Base-by-base conservation (phyloP, 2,888 invertebrate genomes). In the Podotricha telesiphe region DNA sequence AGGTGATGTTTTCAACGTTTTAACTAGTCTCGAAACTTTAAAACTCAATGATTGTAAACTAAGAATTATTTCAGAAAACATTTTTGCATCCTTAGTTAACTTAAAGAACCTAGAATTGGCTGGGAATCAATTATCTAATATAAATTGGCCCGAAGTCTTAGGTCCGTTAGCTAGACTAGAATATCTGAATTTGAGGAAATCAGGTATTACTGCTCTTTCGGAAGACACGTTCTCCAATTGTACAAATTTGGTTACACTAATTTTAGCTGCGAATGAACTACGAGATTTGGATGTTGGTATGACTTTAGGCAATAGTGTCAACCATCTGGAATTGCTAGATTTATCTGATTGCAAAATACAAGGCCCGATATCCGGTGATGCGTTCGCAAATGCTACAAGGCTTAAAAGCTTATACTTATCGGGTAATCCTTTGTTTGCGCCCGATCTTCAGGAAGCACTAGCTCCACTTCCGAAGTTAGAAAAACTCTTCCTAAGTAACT, bases 291-390 rank as follows among this genome's bases (percentile, higher is more conserved):
- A 96, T 77, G 94, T 96, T 17, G 94, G 94, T 19, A 93, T 91
- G 13, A 95, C 95, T 2, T 86, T 95, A 34, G 95, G 95, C 13
- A 94, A 94, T 74, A 95, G 95, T 81, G 88, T 95, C 19, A 94
- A 94, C 77, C 94, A 94, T 79, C 88, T 96, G 59, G 95, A 95
- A 77, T 90, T 94, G 58, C 83, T 96, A 65, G 96, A 96, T 85
- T 83, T 96, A 69, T 95, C 96, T 0, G 94, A 95, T 78, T 96
- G 96, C 80, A 94, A 94, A 80, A 93, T 96, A 69, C 93, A 94
- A 76, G 94, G 95, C 19, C 95, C 95, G 1, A 87, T 96, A 71
- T 94, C 95, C 8, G 95, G 95, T 62, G 95, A 95, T 77, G 94
- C 95, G 0, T 96, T 96, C 80, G 93, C 93, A 20, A 95, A 96